Evolutionary conservation across 1,140 invertebrate genomes (phyloP), one percentile per base, ranked within the genome.

Genomic region (Ylistrum balloti): DNA sequence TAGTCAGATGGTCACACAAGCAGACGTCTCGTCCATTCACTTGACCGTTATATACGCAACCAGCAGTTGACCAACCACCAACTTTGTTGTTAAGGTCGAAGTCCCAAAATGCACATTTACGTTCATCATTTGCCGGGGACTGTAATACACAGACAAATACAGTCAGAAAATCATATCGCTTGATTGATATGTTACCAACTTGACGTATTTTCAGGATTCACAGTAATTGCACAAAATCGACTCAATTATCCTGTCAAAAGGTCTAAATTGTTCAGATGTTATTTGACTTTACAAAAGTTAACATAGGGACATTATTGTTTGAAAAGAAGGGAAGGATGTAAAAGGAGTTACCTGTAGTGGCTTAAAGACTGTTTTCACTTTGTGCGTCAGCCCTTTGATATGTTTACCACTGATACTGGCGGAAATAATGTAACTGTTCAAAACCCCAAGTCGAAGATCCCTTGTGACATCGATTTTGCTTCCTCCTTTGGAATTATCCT

Each of bases 1-100:
- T 96, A 2, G 95, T 96, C 33, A 96, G 90, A 88, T 96, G 95
- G 90, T 96, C 93, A 93, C 95, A 95, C 38, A 94, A 86, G 89
- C 95, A 96, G 5, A 95, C 89, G 33, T 94, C 91, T 34, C 92
- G 86, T 20, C 94, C 95, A 87, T 94, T 93, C 5, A 93, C 45
- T 2, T 90, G 93, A n/a, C 95, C 94, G 48, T 94, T 93, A 89
- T 93, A 95, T 0, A 56, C 33, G 90, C 95, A 96, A 0, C 95
- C 95, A 3, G 89, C 38, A 0, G 86, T 88, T 7, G 95, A 96
- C 95, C 95, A 96, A 28, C 92, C 92, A 9, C 93, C 93, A 2
- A 90, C 56, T 13, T 87, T 89, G 15, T 91, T 87, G n/a, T 92
- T 90, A 22, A 93, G 20, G 32, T 56, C 86, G 56, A 94, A 95